Base-by-base conservation (phyloP, 2,113 vertebrate genomes). In the Rafetus swinhoei region DNA sequence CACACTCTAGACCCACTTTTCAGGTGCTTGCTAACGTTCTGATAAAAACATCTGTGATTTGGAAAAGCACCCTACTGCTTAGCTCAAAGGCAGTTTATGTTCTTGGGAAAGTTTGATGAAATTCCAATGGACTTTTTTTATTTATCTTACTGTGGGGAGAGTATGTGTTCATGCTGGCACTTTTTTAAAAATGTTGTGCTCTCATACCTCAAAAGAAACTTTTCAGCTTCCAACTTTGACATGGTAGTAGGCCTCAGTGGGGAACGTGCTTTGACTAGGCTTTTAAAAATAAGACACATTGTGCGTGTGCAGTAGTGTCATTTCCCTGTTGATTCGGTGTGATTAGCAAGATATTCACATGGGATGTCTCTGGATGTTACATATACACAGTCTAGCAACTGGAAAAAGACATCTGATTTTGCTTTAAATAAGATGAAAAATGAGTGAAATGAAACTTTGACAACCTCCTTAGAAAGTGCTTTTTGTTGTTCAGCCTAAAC, bases 11-110 rank as follows among this genome's bases (percentile, higher is more conserved):
- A 22, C 22, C 35, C 62, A n/a, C 62, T 39, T 96, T 90, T 79
- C 81, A 90, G 83, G 81, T 0, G 0, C 32, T 93, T 24, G 22
- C 86, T 87, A 84, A 32, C 59, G 55, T 69, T 79, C 45, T 90
- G 85, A 88, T 93, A 89, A 89, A 45, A 74, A 79, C 18, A 74
- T 79, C 22, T 59, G 2, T 6, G 85, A 72, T 80, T 85, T 13
- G 45, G 74, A 92, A 72, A 55, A 87, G 88, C 57, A 35, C 69
- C 16, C 15, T 19, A 9, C 86, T 93, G 77, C 87, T 90, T 7
- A 84, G 86, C 88, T 92, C 72, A 88, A 88, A 79, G 62, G 85
- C 85, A 16, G 82, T 89, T 90, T 72, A 72, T 72, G 29, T 72
- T n/a, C 19, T 0, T 0, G 87, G 92, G 81, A 59, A 90, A 90